phyloP scores from a whole-genome alignment of 2,113 vertebrate species.

The Eulemur macaco region DNA sequence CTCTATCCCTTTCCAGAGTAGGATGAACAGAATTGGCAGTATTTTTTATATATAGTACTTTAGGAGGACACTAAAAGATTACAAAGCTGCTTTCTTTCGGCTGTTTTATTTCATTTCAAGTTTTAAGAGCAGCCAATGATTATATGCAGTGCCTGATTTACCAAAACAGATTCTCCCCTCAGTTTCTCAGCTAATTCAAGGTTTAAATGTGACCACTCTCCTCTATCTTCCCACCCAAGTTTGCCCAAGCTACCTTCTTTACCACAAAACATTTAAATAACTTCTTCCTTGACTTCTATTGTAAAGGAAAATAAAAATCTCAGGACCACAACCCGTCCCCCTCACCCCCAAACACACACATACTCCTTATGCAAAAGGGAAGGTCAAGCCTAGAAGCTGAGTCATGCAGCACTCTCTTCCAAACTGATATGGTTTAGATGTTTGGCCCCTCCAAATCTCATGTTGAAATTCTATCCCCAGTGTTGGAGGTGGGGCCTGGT shows the following conservation, averaged over 20 bases:
- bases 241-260: not conserved
- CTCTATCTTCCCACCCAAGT: not conserved
- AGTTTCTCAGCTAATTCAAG: not conserved
- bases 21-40: not conserved
- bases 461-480: no score
- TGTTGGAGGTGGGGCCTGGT: no score
- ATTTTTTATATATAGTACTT: not conserved
- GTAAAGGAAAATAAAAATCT: no score
- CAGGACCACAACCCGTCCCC: no score
- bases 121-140: constrained; percentile 28
- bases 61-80: not conserved
- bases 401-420: no score
- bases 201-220: not conserved
- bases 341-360: no score
- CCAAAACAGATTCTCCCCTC: not conserved
- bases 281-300: not conserved
- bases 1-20: not conserved
- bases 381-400: no score
- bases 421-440: no score
- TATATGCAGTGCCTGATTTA: not conserved
- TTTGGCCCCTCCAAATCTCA: no score
- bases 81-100: not conserved
- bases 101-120: not conserved
- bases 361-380: no score
- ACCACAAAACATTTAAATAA: not conserved